Evolutionary conservation across 2,797 vertebrate genomes (phyloP).

Genomic region (Holocentrus rufus): DNA sequence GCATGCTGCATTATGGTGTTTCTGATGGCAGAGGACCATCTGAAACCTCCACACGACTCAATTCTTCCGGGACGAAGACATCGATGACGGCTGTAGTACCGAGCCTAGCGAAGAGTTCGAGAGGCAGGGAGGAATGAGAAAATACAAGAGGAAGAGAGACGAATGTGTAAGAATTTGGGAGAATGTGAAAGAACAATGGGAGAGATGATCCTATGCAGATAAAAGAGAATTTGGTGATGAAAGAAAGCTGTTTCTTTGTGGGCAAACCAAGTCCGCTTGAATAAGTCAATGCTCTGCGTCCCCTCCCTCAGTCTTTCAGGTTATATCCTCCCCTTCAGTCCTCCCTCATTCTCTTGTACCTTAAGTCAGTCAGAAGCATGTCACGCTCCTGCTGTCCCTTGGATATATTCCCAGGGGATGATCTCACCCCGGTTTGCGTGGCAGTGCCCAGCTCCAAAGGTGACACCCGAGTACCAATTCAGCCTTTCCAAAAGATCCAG

Average conservation of each 20-base stretch:
- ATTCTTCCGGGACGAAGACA: conserved; percentile 33
- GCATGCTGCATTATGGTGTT: conserved; percentile 48
- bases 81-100: conserved; percentile 20
- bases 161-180: not conserved
- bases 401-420: not conserved
- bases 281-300: not conserved
- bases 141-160: conserved; percentile 13
- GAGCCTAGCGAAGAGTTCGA: conserved; percentile 20
- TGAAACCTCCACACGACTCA: conserved; percentile 30
- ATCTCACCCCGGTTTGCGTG: conserved; percentile 5
- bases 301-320: not conserved
- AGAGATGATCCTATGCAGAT: not conserved
- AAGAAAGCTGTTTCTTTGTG: not conserved
- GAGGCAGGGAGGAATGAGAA: conserved; percentile 42
- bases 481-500: conserved; percentile 29
- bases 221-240: conserved; percentile 12
- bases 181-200: not conserved
- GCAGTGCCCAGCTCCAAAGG: conserved; percentile 23
- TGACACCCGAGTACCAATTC: conserved; percentile 17
- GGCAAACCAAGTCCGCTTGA: not conserved
- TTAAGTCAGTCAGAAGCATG: too few species aligned
- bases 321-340: not conserved
- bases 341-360: too few species aligned
- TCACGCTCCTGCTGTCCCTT: too few species aligned
- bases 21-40: conserved; percentile 27